Conservation (phyloP, 2,888 invertebrate species). For the Homarus gammarus region DNA sequence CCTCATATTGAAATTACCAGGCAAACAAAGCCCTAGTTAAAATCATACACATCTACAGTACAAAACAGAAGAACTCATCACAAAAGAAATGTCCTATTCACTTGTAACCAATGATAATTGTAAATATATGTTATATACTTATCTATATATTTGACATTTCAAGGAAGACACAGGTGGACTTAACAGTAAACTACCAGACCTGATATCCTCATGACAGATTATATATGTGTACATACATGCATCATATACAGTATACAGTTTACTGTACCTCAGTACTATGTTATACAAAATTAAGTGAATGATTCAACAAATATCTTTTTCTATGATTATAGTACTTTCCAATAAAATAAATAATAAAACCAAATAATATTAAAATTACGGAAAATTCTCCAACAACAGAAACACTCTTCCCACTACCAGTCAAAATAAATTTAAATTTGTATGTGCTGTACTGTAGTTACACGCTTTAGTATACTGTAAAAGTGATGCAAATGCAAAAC, state of each 20-base stretch:
- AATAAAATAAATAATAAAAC: too few species aligned
- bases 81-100: conserved; percentile 13
- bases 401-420: too few species aligned
- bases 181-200: conserved; percentile 56
- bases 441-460: too few species aligned
- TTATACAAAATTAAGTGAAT: background rate
- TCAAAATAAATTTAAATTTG: too few species aligned
- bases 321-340: background rate
- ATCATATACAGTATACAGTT: too few species aligned
- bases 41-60: background rate
- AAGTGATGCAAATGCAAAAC: too few species aligned
- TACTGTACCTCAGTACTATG: background rate
- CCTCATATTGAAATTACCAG: background rate
- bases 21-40: background rate
- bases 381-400: too few species aligned
- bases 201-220: conserved; percentile 12
- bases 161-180: conserved; percentile 69
- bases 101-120: conserved; percentile 29
- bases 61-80: conserved; percentile 24
- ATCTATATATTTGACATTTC: conserved; percentile 62
- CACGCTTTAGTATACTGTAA: too few species aligned
- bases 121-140: conserved; percentile 32
- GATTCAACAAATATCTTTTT: background rate
- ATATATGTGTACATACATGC: background rate
- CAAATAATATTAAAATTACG: too few species aligned